These are phyloP conservation scores for Papilio polytes DNA, from an alignment of 1,140 invertebrate genomes.

Conservation along the genomic window DNA sequence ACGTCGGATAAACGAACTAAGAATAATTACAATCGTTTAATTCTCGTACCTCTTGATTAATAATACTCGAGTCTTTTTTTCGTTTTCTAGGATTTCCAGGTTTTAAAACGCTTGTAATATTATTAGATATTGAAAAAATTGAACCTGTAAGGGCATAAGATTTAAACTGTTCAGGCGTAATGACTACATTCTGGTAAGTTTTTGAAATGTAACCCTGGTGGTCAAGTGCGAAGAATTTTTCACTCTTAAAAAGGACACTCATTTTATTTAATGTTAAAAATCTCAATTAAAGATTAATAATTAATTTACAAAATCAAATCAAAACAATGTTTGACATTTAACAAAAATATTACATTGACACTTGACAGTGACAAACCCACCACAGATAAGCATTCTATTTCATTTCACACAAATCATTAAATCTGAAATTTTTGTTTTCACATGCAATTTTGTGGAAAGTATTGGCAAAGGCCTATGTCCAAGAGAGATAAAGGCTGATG, in stretches of 20 bases:
- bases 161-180: not conserved
- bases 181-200: conserved; percentile 21
- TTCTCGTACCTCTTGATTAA: conserved; percentile 22
- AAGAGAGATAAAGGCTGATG: too few species aligned
- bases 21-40: not conserved
- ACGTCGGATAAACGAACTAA: not conserved
- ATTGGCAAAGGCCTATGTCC: too few species aligned
- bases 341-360: too few species aligned
- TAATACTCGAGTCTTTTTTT: not conserved
- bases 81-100: conserved; percentile 23
- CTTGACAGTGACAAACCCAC: too few species aligned
- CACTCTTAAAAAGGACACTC: conserved; percentile 21
- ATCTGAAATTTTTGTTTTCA: too few species aligned
- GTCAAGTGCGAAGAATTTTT: conserved; percentile 2
- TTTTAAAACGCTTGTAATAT: not conserved
- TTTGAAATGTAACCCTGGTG: conserved; percentile 16
- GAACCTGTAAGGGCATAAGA: conserved; percentile 14
- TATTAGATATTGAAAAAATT: conserved; percentile 28
- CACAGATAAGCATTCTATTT: too few species aligned
- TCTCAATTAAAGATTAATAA: too few species aligned
- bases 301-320: too few species aligned
- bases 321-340: too few species aligned
- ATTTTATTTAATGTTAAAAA: not conserved
- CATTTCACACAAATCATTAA: too few species aligned
- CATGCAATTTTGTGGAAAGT: too few species aligned